Conservation (phyloP, 1,140 invertebrate species). For the Nasonia giraulti region DNA sequence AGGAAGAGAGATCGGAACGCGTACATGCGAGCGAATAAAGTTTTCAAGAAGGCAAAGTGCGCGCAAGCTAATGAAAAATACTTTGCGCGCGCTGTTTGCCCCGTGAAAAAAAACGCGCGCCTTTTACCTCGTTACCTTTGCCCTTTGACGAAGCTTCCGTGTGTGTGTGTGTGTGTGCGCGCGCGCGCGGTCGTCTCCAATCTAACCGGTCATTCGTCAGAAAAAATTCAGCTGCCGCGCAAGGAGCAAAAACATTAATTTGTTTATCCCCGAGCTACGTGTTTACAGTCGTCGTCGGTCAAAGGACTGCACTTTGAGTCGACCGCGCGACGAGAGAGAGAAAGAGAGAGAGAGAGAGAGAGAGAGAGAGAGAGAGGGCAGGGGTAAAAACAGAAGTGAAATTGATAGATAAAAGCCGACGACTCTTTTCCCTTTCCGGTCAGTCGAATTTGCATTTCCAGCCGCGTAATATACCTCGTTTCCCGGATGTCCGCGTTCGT, state of each 20-base stretch:
- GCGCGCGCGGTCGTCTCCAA: not conserved
- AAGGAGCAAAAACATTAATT: not conserved
- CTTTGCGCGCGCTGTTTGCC: too few relatives aligned
- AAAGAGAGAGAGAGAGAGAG: not conserved
- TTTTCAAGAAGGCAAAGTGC: too few relatives aligned
- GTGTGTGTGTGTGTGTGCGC: too few relatives aligned
- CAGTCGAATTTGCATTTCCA: constrained; percentile 42
- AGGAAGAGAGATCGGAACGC: too few relatives aligned
- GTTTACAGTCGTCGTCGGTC: not conserved
- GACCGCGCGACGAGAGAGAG: not conserved
- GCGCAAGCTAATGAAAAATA: too few relatives aligned
- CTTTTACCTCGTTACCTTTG: not conserved
- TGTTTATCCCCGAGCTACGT: not conserved
- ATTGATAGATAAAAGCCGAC: constrained; percentile 24
- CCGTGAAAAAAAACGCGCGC: not conserved
- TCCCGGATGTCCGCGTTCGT: constrained; percentile 17
- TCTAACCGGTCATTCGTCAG: not conserved
- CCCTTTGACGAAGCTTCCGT: not conserved
- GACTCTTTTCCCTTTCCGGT: constrained; percentile 17
- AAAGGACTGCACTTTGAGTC: constrained; percentile 2
- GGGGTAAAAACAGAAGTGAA: not conserved
- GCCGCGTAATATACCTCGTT: constrained; percentile 17
- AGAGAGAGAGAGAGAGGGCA: not conserved
- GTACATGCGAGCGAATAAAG: too few relatives aligned
- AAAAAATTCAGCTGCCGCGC: not conserved